Base-by-base conservation (phyloP, 1,140 invertebrate species). In the Stegodyphus mimosarum region DNA sequence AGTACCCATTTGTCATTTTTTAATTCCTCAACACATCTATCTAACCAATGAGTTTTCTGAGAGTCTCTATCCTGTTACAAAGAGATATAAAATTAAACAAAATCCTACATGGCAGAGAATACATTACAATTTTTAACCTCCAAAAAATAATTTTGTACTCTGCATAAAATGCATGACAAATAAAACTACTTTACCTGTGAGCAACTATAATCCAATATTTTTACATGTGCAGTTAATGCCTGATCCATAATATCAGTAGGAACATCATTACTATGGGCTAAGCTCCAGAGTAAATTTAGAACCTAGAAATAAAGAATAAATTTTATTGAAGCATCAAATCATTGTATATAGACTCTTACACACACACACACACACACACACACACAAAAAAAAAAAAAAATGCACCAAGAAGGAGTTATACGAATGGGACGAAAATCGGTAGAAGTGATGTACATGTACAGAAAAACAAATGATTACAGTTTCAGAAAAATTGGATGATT, bases 241-340 rank as follows among this genome's bases (percentile, higher is more conserved):
- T 99, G 97, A 91, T 99, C 98, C 94, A 99, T 97, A 87, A 99
- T 98, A 91, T 99, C 98, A 5, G 96, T 98, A 73, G 96, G 95
- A 66, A 98, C 95, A 91, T 99, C 97, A 89, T 97, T 95, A 77
- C 96, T 97, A 91, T 99, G 97, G 18, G 97, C 97, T 89, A 99
- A 92, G 90, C 97, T 98, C 98, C 98, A 99, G 90, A 99, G 95
- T 17, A 99, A 92, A 76, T 96, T 96, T 86, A 99, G 92, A n/a
- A 98, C 96, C 95, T 95, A 80, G 72, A 77, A 76, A 77, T 48
- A 70, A 64, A 33, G 52, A 67, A 17, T 0, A 70, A 15, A 83
- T 53, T 48, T 33, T 33, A 33, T 33, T 33, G 33, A 33, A 33
- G 33, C 33, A 33, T 1, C 33, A 33, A 33, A 33, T 1, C 33